Evolutionary conservation across 2,113 vertebrate genomes (phyloP).

Genomic region (Cynopterus brachyotis): DNA sequence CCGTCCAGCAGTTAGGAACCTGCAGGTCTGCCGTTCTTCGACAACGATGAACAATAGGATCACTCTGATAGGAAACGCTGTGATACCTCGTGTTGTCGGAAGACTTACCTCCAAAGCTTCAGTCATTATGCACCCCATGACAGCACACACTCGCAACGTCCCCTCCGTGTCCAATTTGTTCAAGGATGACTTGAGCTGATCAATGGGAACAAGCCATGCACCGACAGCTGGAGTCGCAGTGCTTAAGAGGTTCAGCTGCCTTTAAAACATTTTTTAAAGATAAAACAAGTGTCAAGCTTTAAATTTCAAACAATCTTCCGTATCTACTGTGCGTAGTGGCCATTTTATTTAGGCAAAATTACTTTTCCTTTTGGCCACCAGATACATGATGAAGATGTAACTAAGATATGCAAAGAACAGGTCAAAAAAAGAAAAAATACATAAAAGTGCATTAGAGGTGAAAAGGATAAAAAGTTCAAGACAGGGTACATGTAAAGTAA

Average conservation of each 20-base stretch:
- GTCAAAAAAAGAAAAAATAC: neutral
- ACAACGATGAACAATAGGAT: neutral
- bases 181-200: slow-evolving; percentile 96
- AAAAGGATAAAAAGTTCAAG: neutral
- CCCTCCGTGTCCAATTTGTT: slow-evolving; percentile 95
- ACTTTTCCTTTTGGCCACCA: slow-evolving; percentile 19
- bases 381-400: neutral
- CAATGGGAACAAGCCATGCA: slow-evolving; percentile 97
- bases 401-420: neutral
- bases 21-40: neutral
- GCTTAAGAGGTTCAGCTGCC: slow-evolving; percentile 97
- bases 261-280: slow-evolving; percentile 67
- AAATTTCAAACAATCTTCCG: neutral
- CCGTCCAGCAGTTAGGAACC: neutral
- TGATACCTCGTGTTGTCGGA: neutral
- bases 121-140: slow-evolving; percentile 99
- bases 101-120: slow-evolving; percentile 94
- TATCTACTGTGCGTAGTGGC: neutral
- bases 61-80: neutral
- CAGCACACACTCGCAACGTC: slow-evolving; percentile 94
- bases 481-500: neutral
- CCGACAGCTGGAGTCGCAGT: slow-evolving; percentile 97
- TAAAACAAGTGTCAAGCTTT: neutral
- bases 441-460: neutral
- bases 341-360: slow-evolving; percentile 11